Evolutionary conservation across 2,113 vertebrate species (phyloP).

Genomic region (Corydoras maculifer): DNA sequence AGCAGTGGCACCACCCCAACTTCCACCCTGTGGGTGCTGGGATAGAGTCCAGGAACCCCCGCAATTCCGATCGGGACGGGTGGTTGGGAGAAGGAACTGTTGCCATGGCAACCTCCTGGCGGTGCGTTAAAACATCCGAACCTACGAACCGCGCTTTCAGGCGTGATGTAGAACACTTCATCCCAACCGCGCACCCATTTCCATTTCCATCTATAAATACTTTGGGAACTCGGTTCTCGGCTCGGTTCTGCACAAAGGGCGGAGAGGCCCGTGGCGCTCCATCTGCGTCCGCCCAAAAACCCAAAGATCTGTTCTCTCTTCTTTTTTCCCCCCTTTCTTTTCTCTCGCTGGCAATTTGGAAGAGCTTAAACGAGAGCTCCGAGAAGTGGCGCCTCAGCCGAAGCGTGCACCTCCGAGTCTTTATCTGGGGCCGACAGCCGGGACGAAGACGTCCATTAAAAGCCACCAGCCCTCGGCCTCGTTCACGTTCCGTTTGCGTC

Average conservation of each 20-base stretch:
- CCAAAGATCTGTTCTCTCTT: not conserved
- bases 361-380: constrained; percentile 49
- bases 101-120: too few species aligned
- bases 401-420: constrained; percentile 63
- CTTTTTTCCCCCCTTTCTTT: not conserved
- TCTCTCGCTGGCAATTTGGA: constrained; percentile 38
- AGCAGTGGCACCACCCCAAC: too few species aligned
- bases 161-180: too few species aligned
- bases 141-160: too few species aligned
- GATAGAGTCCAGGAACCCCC: too few species aligned
- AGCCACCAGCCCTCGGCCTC: constrained; percentile 57
- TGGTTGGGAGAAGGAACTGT: too few species aligned
- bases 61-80: too few species aligned
- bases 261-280: not conserved
- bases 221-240: too few species aligned
- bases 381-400: constrained; percentile 58
- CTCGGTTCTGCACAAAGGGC: not conserved
- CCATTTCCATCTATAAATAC: too few species aligned
- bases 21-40: too few species aligned
- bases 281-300: constrained; percentile 8
- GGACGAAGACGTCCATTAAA: constrained; percentile 54
- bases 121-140: too few species aligned
- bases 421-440: constrained; percentile 68
- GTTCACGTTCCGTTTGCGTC: constrained; percentile 67
- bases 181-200: too few species aligned